phyloP scores from a whole-genome alignment of 2,113 vertebrate genomes.

The Typhlomys cinereus region DNA sequence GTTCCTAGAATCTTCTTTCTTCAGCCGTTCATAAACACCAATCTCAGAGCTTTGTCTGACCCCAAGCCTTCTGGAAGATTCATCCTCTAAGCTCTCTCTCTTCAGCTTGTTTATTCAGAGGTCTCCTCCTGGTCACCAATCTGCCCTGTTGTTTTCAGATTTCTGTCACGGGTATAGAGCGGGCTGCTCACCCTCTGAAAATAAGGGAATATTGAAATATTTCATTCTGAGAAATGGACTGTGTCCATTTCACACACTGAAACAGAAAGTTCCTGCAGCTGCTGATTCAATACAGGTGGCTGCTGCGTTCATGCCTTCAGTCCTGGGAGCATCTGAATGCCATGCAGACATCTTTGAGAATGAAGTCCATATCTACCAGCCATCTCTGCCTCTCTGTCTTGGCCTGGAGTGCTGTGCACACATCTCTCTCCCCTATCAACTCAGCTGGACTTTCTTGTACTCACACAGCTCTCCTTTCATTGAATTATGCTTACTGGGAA shows the following conservation, averaged over 20 bases:
- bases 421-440: conserved; percentile 35
- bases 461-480: conserved; percentile 47
- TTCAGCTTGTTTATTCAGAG: neutral
- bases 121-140: neutral
- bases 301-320: neutral
- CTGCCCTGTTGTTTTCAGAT: neutral
- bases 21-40: conserved; percentile 25
- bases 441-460: conserved; percentile 56
- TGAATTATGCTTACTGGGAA: conserved; percentile 59
- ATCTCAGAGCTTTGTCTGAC: conserved; percentile 33
- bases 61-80: neutral
- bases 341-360: conserved; percentile 50
- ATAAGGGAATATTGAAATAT: neutral
- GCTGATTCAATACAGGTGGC: neutral
- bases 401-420: neutral
- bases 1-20: neutral
- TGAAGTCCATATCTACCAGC: conserved; percentile 65
- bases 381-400: conserved; percentile 51
- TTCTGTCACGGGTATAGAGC: neutral
- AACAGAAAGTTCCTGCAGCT: neutral
- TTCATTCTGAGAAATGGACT: neutral
- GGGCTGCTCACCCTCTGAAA: neutral
- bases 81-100: neutral
- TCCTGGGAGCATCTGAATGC: neutral
- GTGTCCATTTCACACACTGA: neutral